Percentiles rank a stretch among this genome's conserved stretches.
These are phyloP conservation scores for Micromys minutus DNA, from an alignment of 2,113 vertebrate genomes.

Conservation along the genomic window DNA sequence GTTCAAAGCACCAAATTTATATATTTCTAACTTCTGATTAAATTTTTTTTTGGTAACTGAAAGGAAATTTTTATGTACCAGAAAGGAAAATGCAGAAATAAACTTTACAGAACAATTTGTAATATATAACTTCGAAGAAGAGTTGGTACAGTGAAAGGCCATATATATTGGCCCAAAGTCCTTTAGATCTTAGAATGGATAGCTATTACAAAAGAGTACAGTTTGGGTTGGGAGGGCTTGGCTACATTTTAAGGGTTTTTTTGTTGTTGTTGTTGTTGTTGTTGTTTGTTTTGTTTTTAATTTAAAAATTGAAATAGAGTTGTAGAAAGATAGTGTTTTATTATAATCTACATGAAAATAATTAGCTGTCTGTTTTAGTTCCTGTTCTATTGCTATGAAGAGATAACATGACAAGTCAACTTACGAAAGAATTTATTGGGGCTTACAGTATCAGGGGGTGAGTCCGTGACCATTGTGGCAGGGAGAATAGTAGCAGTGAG, in stretches of 20 bases:
- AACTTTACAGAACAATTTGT: conserved; percentile 3
- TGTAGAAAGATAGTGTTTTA: neutral
- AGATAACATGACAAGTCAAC: neutral
- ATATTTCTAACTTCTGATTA: conserved; percentile 30
- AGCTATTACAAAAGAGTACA: conserved; percentile 6
- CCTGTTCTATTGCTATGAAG: neutral
- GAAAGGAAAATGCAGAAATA: conserved; percentile 22
- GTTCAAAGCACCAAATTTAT: conserved; percentile 14
- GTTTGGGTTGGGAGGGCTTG: neutral
- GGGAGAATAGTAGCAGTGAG: neutral
- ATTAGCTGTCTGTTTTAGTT: neutral
- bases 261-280: too few relatives aligned
- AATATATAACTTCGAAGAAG: neutral
- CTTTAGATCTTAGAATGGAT: neutral
- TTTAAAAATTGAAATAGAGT: conserved; percentile 32
- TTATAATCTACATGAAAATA: conserved; percentile 36
- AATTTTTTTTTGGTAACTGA: neutral
- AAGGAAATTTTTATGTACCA: conserved; percentile 6
- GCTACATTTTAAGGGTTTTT: neutral
- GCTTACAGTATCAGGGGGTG: neutral
- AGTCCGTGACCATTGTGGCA: neutral
- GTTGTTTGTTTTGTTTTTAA: conserved; percentile 7
- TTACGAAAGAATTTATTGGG: neutral
- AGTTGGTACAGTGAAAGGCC: neutral
- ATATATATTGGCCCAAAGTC: neutral